Conservation (phyloP, 2,888 invertebrate genomes). For the Steinernema carpocapsae region DNA sequence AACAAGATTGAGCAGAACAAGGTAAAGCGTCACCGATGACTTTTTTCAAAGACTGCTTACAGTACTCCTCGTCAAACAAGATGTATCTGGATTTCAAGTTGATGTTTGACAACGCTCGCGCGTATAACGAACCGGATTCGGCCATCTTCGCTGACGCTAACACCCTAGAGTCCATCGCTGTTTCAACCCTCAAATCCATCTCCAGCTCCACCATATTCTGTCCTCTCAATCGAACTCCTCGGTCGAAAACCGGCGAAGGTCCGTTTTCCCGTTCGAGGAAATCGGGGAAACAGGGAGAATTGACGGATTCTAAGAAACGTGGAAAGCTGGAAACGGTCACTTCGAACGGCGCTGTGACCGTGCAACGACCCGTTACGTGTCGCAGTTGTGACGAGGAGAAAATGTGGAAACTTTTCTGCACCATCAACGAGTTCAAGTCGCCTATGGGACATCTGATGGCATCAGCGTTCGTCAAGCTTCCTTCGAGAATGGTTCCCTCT, state of each 20-base stretch:
- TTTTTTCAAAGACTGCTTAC: constrained; percentile 36
- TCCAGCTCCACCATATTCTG: constrained; percentile 21
- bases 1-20: constrained; percentile 69
- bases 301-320: neutral
- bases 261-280: neutral
- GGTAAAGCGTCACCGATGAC: constrained; percentile 35
- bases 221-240: constrained; percentile 24
- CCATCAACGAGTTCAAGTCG: constrained; percentile 26
- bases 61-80: constrained; percentile 59
- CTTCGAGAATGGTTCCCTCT: constrained; percentile 76
- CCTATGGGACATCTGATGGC: constrained; percentile 77
- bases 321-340: constrained; percentile 36
- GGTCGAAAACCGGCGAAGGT: constrained; percentile 26
- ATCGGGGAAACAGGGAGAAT: neutral
- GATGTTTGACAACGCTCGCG: constrained; percentile 97
- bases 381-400: constrained; percentile 11
- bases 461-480: constrained; percentile 89
- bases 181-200: constrained; percentile 48
- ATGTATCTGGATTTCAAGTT: constrained; percentile 71
- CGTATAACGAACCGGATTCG: constrained; percentile 94
- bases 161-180: constrained; percentile 79
- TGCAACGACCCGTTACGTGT: constrained; percentile 29
- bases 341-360: constrained; percentile 37
- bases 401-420: constrained; percentile 23
- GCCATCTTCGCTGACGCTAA: constrained; percentile 81